Base-by-base conservation (phyloP, 2,888 invertebrate genomes). In the Sisyra nigra region DNA sequence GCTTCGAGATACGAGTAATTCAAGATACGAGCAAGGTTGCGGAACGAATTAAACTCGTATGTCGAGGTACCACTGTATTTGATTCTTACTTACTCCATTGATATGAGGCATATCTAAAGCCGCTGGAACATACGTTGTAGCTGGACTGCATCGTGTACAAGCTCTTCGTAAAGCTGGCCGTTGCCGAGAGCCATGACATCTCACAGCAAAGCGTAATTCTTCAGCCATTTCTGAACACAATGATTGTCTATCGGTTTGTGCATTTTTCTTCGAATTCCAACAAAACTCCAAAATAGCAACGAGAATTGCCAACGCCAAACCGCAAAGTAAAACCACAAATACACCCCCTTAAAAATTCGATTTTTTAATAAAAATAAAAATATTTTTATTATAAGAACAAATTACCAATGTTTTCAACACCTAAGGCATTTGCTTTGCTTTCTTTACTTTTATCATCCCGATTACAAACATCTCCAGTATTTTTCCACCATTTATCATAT, bases 401-500 rank as follows among this genome's bases (percentile, higher is more conserved):
- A 67, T 64, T 58, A 77, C 88, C 84, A 48, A 84, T 81, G 64
- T 89, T 89, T 61, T 86, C 82, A 36, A 93, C 81, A 1, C 93
- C 93, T 10, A 96, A 67, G 0, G 93, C 87, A 57, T 84, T 92
- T 0, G 94, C 93, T 60, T 92, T 92, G 44, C 87, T 85, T 53
- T 92, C 91, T 53, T 85, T 92, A 52, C 82, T 85, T 57, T 81
- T 81, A 54, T 84, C 83, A 50, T 91, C 86, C 42, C 89, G 68
- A 52, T 83, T 86, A 58, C 92, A 92, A 1, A 85, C 85, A 53
- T 89, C 87, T 0, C 91, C 91, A 0, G 89, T 88, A 56, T 91
- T 89, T 65, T 93, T 91, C 96, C 96, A 97, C 96, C 96, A 97
- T 60, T 92, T 94, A 58, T 92, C 93, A 60, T 94, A 93, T 44